These are phyloP conservation scores for Mus spretus DNA, from an alignment of 2,797 vertebrate genomes.

Conservation along the genomic window DNA sequence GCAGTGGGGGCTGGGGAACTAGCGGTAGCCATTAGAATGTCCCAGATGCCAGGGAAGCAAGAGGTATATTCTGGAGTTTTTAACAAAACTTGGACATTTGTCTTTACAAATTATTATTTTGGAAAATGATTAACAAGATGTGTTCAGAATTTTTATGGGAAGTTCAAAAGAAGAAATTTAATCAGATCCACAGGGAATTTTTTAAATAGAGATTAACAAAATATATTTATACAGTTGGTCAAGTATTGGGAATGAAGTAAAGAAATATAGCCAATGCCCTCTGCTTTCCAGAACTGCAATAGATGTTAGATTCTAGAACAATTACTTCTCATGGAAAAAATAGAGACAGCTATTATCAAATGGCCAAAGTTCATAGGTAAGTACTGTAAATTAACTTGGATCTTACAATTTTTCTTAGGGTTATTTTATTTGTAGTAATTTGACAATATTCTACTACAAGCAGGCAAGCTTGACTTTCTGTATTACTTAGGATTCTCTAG, in stretches of 20 bases:
- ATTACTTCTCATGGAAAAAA: constrained; percentile 9
- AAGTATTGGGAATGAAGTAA: neutral
- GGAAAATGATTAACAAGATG: neutral
- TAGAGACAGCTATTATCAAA: constrained; percentile 25
- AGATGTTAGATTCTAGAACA: constrained; percentile 53
- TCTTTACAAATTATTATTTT: constrained; percentile 51
- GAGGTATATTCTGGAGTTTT: neutral
- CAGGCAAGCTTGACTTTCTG: neutral
- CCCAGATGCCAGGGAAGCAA: no score
- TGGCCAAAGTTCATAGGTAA: constrained; percentile 46
- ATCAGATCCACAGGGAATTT: neutral
- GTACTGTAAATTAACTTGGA: constrained; percentile 64
- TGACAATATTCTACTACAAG: constrained; percentile 9
- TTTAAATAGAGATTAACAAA: neutral
- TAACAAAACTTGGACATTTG: neutral
- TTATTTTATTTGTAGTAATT: constrained; percentile 72
- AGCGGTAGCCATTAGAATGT: no score
- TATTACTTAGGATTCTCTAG: neutral
- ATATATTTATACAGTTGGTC: neutral
- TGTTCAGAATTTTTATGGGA: constrained; percentile 4
- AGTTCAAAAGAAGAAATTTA: constrained; percentile 32
- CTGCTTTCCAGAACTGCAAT: constrained; percentile 24
- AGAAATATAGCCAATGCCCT: neutral
- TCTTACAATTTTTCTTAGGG: constrained; percentile 44
- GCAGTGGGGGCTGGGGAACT: no score